These are phyloP conservation scores for Bruchidius siliquastri DNA, from an alignment of 2,888 invertebrate genomes.

Conservation along the genomic window DNA sequence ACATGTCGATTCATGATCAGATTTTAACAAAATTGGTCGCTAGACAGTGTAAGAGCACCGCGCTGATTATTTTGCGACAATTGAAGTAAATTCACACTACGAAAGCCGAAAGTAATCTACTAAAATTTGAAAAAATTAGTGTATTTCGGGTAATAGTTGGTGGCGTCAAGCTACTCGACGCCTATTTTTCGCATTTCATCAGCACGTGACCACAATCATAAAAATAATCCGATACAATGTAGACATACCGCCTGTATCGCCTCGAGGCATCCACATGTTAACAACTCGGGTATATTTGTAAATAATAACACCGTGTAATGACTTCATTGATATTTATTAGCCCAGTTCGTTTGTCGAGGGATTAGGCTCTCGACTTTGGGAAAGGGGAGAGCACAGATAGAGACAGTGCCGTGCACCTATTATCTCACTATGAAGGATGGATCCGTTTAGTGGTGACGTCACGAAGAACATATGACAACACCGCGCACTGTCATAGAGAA, in stretches of 20 bases:
- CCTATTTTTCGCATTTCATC: background rate
- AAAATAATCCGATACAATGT: background rate
- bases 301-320: conserved; percentile 26
- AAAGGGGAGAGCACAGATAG: background rate
- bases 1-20: too few relatives aligned
- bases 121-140: too few relatives aligned
- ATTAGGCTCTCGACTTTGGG: conserved; percentile 2
- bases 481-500: too few relatives aligned
- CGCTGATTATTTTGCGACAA: too few relatives aligned
- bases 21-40: too few relatives aligned
- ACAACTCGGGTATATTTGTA: conserved; percentile 22
- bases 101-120: too few relatives aligned
- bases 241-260: background rate
- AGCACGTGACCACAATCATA: background rate
- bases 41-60: too few relatives aligned
- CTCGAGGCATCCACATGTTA: conserved; percentile 3
- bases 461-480: too few relatives aligned
- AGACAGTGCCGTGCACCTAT: background rate
- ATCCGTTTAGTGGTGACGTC: too few relatives aligned
- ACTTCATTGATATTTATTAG: conserved; percentile 29
- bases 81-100: too few relatives aligned
- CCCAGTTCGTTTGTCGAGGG: conserved; percentile 22
- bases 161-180: background rate
- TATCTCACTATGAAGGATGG: too few relatives aligned
- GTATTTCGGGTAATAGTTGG: too few relatives aligned